Evolutionary conservation across 2,113 vertebrate species (phyloP).

Genomic region (Recurvirostra avosetta): DNA sequence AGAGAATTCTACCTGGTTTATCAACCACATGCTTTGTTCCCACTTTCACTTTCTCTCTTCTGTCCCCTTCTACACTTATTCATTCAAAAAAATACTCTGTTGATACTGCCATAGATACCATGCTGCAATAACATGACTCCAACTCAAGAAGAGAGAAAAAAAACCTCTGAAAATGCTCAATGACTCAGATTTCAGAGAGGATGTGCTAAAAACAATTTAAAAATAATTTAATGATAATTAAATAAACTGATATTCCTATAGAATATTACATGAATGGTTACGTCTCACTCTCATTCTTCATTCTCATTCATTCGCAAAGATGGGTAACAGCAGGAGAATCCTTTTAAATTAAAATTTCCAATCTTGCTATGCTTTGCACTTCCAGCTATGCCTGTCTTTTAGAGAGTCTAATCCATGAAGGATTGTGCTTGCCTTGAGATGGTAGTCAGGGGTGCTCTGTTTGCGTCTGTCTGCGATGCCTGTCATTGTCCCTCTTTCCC

Average conservation of each 20-base stretch:
- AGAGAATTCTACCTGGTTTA: background rate
- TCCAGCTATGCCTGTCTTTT: background rate
- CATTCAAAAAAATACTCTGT: background rate
- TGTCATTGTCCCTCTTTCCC: background rate
- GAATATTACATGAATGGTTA: background rate
- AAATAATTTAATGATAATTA: background rate
- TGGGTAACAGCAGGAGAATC: background rate
- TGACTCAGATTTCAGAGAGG: background rate
- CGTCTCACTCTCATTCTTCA: background rate
- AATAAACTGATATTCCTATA: background rate
- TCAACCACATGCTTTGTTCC: background rate
- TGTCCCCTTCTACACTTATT: background rate
- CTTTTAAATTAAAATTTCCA: background rate
- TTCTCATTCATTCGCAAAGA: background rate
- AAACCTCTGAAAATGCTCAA: background rate
- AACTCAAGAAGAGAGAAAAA: background rate
- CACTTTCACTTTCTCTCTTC: background rate
- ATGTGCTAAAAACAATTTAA: background rate
- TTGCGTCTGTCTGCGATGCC: background rate
- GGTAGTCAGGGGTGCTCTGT: background rate
- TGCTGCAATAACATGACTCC: background rate
- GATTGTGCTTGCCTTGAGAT: background rate
- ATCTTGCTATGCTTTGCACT: background rate
- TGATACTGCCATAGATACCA: background rate
- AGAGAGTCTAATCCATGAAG: background rate